These are phyloP conservation scores for Stratiolaelaps scimitus DNA, from an alignment of 1,140 invertebrate species.

Conservation along the genomic window DNA sequence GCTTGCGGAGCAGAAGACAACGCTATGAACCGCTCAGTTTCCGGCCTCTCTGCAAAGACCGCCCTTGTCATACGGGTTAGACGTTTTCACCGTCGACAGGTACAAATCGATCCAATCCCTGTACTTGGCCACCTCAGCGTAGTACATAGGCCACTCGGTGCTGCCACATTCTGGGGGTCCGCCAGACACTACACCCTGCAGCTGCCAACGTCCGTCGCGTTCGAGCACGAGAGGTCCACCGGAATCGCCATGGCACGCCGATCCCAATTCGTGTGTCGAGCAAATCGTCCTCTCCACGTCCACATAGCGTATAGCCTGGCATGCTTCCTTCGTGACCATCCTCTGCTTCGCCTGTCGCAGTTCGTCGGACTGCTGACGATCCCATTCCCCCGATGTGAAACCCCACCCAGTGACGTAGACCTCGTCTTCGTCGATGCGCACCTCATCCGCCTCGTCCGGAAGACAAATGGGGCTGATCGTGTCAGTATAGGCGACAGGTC, in stretches of 20 bases:
- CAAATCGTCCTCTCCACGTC: background rate
- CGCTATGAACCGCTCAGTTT: no score
- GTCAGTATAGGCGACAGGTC: background rate
- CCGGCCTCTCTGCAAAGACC: no score
- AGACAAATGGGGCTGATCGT: conserved; percentile 3
- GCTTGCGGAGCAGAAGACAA: no score
- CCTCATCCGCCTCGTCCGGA: background rate
- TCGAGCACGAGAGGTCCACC: conserved; percentile 6
- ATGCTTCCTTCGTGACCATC: background rate
- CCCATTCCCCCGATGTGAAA: background rate
- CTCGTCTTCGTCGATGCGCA: background rate
- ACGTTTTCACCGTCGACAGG: background rate
- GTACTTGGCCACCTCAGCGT: background rate
- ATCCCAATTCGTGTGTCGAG: background rate
- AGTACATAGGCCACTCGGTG: conserved; percentile 14
- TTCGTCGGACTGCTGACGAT: background rate
- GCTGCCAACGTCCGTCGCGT: background rate
- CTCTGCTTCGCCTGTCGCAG: background rate
- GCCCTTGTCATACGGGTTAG: no score
- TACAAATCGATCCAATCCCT: background rate
- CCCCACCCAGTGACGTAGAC: conserved; percentile 21
- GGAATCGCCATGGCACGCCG: conserved; percentile 6
- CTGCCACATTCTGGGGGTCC: conserved; percentile 8
- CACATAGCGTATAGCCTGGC: background rate
- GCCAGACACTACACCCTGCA: conserved; percentile 17